phyloP scores from a whole-genome alignment of 2,113 vertebrate species.

The Vulpes lagopus region DNA sequence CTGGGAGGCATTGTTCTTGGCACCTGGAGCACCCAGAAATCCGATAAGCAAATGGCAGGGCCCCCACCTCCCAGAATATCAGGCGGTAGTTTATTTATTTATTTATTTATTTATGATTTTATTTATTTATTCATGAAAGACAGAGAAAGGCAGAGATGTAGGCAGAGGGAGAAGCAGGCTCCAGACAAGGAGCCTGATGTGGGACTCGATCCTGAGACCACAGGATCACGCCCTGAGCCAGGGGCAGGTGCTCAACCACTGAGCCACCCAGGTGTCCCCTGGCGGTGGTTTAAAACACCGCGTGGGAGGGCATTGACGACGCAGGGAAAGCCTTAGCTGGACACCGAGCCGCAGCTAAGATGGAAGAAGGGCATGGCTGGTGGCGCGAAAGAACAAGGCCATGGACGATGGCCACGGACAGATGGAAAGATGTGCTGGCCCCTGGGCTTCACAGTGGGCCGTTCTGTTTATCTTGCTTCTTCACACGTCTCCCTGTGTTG shows the following conservation, averaged over 20 bases:
- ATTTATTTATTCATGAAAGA: too few species aligned
- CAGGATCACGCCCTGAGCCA: too few species aligned
- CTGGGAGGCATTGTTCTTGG: not conserved
- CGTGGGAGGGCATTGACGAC: rapidly evolving
- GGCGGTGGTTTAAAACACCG: rapidly evolving
- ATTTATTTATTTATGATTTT: too few species aligned
- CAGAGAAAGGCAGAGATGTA: too few species aligned
- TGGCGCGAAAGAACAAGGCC: not conserved
- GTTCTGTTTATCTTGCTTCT: not conserved
- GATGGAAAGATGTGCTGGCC: not conserved
- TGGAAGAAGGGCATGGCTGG: not conserved
- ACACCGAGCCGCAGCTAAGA: rapidly evolving
- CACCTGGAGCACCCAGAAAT: not conserved
- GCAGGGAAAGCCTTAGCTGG: not conserved
- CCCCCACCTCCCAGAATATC: rapidly evolving
- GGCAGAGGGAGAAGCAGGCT: too few species aligned
- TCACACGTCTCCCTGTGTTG: rapidly evolving
- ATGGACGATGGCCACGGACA: not conserved
- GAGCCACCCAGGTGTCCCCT: too few species aligned
- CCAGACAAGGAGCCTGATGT: too few species aligned
- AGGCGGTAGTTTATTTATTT: rapidly evolving
- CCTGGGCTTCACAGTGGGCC: rapidly evolving
- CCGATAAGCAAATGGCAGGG: rapidly evolving
- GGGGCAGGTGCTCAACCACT: too few species aligned
- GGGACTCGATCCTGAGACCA: too few species aligned